These are phyloP conservation scores for Psittacula echo DNA, from an alignment of 2,797 vertebrate species.

Conservation along the genomic window DNA sequence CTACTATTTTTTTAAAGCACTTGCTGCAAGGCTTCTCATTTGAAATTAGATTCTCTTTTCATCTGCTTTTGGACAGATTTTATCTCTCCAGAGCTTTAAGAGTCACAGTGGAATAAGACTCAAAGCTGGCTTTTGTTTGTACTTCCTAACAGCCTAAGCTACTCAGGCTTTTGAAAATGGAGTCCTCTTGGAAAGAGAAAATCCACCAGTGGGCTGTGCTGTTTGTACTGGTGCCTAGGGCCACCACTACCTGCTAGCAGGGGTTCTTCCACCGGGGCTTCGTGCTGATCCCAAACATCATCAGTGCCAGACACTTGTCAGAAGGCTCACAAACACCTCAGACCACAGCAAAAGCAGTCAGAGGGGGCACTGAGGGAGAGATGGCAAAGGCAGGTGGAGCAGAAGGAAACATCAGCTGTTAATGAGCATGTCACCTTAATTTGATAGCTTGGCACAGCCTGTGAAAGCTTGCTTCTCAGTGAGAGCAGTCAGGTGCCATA, in stretches of 20 bases:
- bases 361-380: background rate
- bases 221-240: background rate
- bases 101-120: background rate
- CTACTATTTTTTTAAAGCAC: background rate
- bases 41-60: background rate
- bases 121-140: background rate
- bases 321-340: background rate
- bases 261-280: background rate
- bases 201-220: background rate
- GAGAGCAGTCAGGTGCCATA: background rate
- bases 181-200: background rate
- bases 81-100: background rate
- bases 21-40: background rate
- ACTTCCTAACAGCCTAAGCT: background rate
- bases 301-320: background rate
- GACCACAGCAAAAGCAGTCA: background rate
- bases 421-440: background rate
- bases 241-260: background rate
- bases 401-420: background rate
- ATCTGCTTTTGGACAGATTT: background rate
- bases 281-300: rapidly evolving
- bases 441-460: background rate
- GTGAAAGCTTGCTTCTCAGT: background rate
- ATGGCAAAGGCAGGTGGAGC: background rate
- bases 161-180: background rate